Evolutionary conservation across 2,797 vertebrate genomes (phyloP), one percentile per base, ranked within the genome.

Genomic region (Gallirallus australis): DNA sequence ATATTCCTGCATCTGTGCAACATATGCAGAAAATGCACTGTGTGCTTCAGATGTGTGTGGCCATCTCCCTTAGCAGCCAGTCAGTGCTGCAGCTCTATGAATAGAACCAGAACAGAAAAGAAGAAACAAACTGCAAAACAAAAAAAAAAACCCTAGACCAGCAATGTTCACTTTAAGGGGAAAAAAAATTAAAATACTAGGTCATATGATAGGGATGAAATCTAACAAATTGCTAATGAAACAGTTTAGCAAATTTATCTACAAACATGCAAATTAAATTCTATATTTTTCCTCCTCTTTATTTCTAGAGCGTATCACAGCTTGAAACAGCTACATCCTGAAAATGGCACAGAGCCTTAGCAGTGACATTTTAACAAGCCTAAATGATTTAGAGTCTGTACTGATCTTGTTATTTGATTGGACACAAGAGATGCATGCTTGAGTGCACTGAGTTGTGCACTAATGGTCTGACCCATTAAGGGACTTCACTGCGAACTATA

Each of bases 321-420:
- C 78, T 82, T 94, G 90, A 96, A 94, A 63, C 59, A 87, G 24
- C 60, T 90, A 71, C 53, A 60, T n/a, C n/a, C 54, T 88, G 76
- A 77, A 96, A 97, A 96, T 50, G 73, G 30, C 64, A 96, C 75
- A 92, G 82, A 95, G 86, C 81, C 80, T 86, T 71, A 90, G 54
- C 69, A 93, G 86, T 92, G 73, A 70, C 79, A 88, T 97, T 96
- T 96, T 97, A 98, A 96, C 72, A 94, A 97, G 86, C 66, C 39
- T 93, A 96, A 94, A 84, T 95, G 94, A 97, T 95, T 96, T 94
- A 95, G 56, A 93, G 77, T 89, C 71, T 94, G 52, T 76, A 56
- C 71, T 56, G 59, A 89, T 71, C 81, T 76, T 64, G 61, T 90
- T 96, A 94, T 97, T 96, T 97, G 93, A 96, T 94, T 98, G 88